Conservation (phyloP, 2,797 vertebrate genomes). For the Anabas testudineus region DNA sequence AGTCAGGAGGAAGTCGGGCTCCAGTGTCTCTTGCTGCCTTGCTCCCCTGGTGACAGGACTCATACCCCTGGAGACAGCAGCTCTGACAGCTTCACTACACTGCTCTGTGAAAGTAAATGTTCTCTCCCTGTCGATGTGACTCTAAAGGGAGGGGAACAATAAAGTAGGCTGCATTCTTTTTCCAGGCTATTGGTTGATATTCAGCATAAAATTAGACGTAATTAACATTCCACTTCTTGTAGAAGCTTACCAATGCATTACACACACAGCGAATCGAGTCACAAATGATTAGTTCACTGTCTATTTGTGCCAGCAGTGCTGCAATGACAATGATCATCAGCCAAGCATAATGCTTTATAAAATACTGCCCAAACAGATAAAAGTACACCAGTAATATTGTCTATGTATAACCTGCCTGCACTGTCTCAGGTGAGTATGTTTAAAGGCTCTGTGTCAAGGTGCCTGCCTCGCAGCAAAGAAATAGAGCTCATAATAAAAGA, state of each 20-base stretch:
- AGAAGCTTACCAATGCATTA: slow-evolving; percentile 34
- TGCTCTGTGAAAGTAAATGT: slow-evolving; percentile 61
- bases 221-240: slow-evolving; percentile 66
- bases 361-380: slow-evolving; percentile 34
- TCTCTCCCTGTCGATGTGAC: slow-evolving; percentile 51
- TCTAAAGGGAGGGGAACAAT: slow-evolving; percentile 57
- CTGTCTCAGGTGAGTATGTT: slow-evolving; percentile 55
- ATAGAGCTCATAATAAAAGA: slow-evolving; percentile 74
- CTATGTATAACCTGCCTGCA: slow-evolving; percentile 48
- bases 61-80: slow-evolving; percentile 48
- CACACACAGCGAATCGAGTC: slow-evolving; percentile 49
- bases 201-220: slow-evolving; percentile 66
- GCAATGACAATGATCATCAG: slow-evolving; percentile 26
- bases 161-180: slow-evolving; percentile 66
- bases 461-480: slow-evolving; percentile 60
- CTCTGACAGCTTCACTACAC: slow-evolving; percentile 71
- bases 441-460: slow-evolving; percentile 50
- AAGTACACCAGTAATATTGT: slow-evolving; percentile 36
- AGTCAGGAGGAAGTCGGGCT: slow-evolving; percentile 41
- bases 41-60: slow-evolving; percentile 65
- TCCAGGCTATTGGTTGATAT: slow-evolving; percentile 66
- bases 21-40: slow-evolving; percentile 56
- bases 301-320: slow-evolving; percentile 23
- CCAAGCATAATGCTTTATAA: slow-evolving; percentile 26
- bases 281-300: slow-evolving; percentile 48